Base-by-base conservation (phyloP, 2,113 vertebrate genomes). In the Cariama cristata region DNA sequence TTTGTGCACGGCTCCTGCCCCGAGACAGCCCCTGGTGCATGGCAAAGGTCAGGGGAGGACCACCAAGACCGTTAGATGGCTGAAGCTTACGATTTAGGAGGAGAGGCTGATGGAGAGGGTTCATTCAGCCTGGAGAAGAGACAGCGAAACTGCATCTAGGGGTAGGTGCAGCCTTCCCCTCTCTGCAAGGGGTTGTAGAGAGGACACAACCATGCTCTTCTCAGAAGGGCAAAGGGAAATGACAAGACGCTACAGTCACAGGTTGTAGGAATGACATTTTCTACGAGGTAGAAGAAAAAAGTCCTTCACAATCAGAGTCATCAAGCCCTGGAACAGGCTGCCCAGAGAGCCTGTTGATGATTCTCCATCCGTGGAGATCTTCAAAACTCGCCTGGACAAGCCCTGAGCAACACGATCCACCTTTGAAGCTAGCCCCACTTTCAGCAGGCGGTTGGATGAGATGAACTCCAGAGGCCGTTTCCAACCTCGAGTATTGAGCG, bases 341-440 rank as follows among this genome's bases (percentile, higher is more conserved):
- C 35, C 50, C 60, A 17, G 14, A 66, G 12, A 82, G 10, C 15
- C 21, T 23, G 32, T 2, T 10, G 30, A 32, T 10, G 30, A 32
- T n/a, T 49, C 55, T 44, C 56, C 44, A 40, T 1, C 64, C 8
- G 0, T 2, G 40, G 24, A 81, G 66, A 64, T 14, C 38, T 32
- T 35, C 77, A 32, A 14, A 45, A 11, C 60, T 32, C 3, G 19
- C 55, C 79, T 16, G 44, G 60, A 17, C 9, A 8, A 75, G 69
- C 77, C 79, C 69, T 24, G 35, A 72, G 53, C 24, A 20, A 3
- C n/a, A 4, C 0, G 0, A 27, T 3, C 30, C 40, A 18, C 8
- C 44, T 42, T 15, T 56, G 86, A 27, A 19, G 42, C 22, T 3
- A 12, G 24, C 59, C 44, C 58, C 17, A 58, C 53, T 32, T 21